Evolutionary conservation across 2,888 invertebrate species (phyloP), one percentile per base, ranked within the genome.

Genomic region (Phengaris arion): DNA sequence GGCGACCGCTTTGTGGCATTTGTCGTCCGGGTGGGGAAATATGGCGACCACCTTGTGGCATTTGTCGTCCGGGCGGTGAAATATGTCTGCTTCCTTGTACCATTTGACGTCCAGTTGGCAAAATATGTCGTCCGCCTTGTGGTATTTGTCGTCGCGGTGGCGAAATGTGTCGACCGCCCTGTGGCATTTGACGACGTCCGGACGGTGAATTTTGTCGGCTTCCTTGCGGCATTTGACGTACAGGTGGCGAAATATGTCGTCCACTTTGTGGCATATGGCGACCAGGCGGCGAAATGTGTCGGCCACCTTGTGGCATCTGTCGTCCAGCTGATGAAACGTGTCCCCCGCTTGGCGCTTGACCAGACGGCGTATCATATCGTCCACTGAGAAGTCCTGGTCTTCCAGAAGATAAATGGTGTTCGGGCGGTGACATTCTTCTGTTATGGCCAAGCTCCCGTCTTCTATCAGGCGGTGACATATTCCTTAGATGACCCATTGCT

Each of bases 61-160:
- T 57, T 64, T 80, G 79, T 5, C 82, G 78, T 2, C 77, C 81
- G 8, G 78, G 81, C 0, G 59, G 59, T 4, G 59, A 59, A 22
- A 22, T 59, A 9, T 52, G 9, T 12, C 22, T 22, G 10, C 59
- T 10, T 9, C 52, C 52, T 52, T 52, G 52, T 12, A 3, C 12
- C 12, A 52, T 52, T 52, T 52, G 52, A 5, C 52, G 52, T 10
- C 52, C 52, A 0, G 10, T 0, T 2, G 52, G 52, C 0, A 12
- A 52, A 10, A 12, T 52, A 0, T 52, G 9, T 52, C 52, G 52
- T 0, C 52, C 2, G 0, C 52, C 12, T 52, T 12, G 52, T 4
- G 52, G 52, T 2, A 52, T 52, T 52, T 52, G 52, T 2, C 52
- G 52, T 52, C 52, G 12, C 12, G 52, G 52, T 10, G 52, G 52